A percentile compares a stretch with the other conserved stretches of the same genome.
phyloP scores from a whole-genome alignment of 2,797 vertebrate genomes.

The Ceryle rudis region DNA sequence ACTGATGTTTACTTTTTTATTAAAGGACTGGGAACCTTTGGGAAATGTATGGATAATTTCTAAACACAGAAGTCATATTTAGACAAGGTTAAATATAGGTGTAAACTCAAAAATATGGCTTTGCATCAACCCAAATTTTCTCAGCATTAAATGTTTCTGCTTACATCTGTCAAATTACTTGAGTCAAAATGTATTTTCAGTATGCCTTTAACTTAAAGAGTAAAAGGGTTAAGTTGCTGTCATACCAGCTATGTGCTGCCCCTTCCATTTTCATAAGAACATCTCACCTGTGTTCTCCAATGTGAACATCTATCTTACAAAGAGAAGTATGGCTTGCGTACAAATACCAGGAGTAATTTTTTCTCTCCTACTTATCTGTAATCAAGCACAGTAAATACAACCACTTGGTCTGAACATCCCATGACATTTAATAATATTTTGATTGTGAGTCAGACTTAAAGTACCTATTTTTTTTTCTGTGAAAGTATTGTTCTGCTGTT shows the following conservation, averaged over 20 bases:
- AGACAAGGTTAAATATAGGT: constrained; percentile 58
- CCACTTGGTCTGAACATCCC: background rate
- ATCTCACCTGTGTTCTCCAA: constrained; percentile 24
- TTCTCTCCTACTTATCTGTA: constrained; percentile 47
- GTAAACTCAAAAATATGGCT: constrained; percentile 16
- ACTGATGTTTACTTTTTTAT: background rate
- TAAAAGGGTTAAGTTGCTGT: constrained; percentile 45
- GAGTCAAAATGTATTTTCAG: constrained; percentile 39
- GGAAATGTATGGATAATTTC: constrained; percentile 13
- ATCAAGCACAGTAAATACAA: constrained; percentile 34
- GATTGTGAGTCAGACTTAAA: constrained; percentile 16
- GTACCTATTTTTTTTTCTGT: background rate
- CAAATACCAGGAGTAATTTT: background rate
- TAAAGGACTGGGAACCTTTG: background rate
- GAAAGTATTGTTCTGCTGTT: background rate
- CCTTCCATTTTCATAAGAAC: constrained; percentile 49
- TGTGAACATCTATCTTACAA: background rate
- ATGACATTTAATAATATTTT: constrained; percentile 33
- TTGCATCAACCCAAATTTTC: constrained; percentile 10
- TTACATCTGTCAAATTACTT: constrained; percentile 30
- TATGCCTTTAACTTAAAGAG: constrained; percentile 50
- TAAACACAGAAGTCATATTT: constrained; percentile 11
- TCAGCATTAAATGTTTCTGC: constrained; percentile 1
- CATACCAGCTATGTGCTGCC: background rate
- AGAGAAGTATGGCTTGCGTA: constrained; percentile 25